Evolutionary conservation across 2,888 invertebrate genomes (phyloP).

Genomic region (Euplexia lucipara): DNA sequence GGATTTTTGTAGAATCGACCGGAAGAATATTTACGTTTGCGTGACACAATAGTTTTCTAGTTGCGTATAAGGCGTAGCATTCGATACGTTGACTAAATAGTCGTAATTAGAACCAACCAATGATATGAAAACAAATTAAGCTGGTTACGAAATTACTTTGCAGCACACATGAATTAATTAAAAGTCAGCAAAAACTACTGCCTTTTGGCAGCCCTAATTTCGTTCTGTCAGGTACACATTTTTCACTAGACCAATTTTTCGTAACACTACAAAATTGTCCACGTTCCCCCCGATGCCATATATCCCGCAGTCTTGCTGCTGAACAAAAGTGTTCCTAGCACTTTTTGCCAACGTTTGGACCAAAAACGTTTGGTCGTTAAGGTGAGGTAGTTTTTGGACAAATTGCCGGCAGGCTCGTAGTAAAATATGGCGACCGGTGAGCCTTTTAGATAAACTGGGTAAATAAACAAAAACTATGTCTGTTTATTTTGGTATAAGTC

Average conservation of each 20-base stretch:
- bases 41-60: too few species aligned
- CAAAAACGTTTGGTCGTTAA: conserved; percentile 58
- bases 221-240: conserved; percentile 56
- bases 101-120: too few species aligned
- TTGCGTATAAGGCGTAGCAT: too few species aligned
- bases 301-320: conserved; percentile 52
- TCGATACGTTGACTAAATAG: too few species aligned
- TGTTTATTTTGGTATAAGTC: conserved; percentile 1
- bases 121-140: too few species aligned
- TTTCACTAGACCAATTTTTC: conserved; percentile 72
- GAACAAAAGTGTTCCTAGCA: conserved; percentile 59
- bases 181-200: conserved; percentile 19
- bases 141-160: not conserved
- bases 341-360: conserved; percentile 48
- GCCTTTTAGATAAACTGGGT: conserved; percentile 7
- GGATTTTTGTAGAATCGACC: too few species aligned
- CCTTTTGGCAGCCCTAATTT: conserved; percentile 41
- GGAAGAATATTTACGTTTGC: too few species aligned
- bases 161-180: not conserved
- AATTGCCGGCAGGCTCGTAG: conserved; percentile 46
- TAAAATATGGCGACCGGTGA: conserved; percentile 27
- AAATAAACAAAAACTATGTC: conserved; percentile 13
- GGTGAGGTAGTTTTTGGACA: conserved; percentile 56
- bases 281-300: conserved; percentile 39
- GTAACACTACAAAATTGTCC: conserved; percentile 67